A percentile compares a stretch with the other conserved stretches of the same genome.
Conservation (phyloP, 1,140 invertebrate genomes). For the Cephus cinctus region DNA sequence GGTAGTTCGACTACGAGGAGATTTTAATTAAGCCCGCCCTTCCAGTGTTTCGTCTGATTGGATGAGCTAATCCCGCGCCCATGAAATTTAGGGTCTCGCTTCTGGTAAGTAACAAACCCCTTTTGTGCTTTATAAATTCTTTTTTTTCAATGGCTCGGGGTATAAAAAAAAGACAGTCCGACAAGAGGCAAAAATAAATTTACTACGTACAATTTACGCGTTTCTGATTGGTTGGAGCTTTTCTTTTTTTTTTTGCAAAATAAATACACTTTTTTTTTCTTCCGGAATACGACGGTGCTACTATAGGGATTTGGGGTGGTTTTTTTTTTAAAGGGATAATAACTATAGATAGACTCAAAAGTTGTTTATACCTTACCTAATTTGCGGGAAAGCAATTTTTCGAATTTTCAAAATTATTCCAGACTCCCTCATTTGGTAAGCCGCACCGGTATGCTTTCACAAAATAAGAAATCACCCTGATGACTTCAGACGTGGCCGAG, state of each 20-base stretch:
- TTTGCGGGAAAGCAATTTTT: not conserved
- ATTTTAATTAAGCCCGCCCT: conserved; percentile 58
- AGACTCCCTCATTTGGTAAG: no score
- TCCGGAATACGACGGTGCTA: no score
- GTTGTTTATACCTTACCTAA: not conserved
- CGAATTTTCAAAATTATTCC: not conserved
- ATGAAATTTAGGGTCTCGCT: conserved; percentile 45
- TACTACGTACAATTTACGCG: not conserved
- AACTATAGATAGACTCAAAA: no score
- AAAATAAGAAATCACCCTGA: conserved; percentile 28
- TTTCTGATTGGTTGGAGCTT: not conserved
- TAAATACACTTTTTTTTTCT: not conserved
- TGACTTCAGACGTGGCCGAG: conserved; percentile 11
- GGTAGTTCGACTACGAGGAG: conserved; percentile 38
- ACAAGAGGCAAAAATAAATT: conserved; percentile 18
- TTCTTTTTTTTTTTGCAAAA: no score
- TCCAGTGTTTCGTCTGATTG: conserved; percentile 55
- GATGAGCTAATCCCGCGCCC: conserved; percentile 46
- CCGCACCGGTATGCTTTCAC: no score
- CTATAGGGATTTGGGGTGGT: no score
- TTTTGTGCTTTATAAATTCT: conserved; percentile 27
- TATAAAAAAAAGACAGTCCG: conserved; percentile 19
- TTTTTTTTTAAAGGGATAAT: no score
- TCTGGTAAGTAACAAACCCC: conserved; percentile 25
- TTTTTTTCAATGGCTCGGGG: no score